Conservation (phyloP, 2,113 vertebrate species). For the Salminus brasiliensis region DNA sequence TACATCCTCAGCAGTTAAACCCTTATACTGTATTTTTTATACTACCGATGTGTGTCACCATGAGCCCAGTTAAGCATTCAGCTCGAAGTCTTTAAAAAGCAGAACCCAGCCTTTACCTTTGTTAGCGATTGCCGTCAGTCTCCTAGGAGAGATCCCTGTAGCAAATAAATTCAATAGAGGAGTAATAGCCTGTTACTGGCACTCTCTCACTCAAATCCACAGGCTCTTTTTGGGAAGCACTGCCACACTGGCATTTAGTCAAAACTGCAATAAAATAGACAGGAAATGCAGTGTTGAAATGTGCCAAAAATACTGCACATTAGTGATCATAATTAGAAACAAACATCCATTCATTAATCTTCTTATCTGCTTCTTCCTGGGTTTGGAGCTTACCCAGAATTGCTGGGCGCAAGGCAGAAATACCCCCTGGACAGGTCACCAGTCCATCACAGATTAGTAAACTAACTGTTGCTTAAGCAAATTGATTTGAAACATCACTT, state of each 20-base stretch:
- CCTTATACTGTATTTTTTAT: background rate
- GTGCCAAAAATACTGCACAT: background rate
- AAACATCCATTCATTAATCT: no score
- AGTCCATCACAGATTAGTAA: no score
- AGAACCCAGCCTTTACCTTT: background rate
- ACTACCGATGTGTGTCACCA: background rate
- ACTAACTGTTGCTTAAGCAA: no score
- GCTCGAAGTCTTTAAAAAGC: background rate
- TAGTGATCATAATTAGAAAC: background rate
- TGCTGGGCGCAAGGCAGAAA: no score
- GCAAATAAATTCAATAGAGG: background rate
- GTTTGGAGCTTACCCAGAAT: no score
- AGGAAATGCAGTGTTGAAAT: conserved; percentile 5
- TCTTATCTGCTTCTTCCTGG: no score
- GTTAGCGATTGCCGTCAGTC: background rate
- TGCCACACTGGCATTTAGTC: no score
- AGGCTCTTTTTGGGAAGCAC: conserved; percentile 21
- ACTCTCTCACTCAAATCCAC: conserved; percentile 26
- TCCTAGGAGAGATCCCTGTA: no score
- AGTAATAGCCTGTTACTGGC: conserved; percentile 62
- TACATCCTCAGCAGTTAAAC: background rate
- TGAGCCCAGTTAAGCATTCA: background rate
- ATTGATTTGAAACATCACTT: no score
- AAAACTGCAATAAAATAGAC: no score
- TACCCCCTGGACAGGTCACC: no score